Conservation (phyloP, 1,140 invertebrate genomes). For the Zaprionus nigranus region DNA sequence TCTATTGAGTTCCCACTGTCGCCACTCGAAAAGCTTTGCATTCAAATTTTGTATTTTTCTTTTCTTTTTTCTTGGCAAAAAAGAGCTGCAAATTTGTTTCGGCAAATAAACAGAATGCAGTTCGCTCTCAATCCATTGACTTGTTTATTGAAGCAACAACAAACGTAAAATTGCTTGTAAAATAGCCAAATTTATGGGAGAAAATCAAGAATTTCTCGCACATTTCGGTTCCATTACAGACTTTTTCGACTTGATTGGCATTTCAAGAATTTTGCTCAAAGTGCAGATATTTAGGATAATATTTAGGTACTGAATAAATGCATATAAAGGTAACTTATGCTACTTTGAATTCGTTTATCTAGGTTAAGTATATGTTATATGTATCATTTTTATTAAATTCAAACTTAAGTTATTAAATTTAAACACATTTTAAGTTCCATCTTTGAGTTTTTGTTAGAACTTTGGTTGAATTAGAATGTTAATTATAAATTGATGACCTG, state of each 20-base stretch:
- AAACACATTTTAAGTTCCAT: not conserved
- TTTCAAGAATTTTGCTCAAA: not conserved
- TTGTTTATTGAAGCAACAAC: slow-evolving; percentile 24
- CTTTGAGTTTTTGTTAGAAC: not conserved
- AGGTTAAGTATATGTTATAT: too few species aligned
- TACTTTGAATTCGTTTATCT: too few species aligned
- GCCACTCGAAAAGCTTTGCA: slow-evolving; percentile 30
- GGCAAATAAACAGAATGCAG: slow-evolving; percentile 39
- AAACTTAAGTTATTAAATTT: not conserved
- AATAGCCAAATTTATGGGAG: slow-evolving; percentile 41
- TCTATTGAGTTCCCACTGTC: slow-evolving; percentile 58
- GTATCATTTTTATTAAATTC: too few species aligned
- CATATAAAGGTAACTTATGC: not conserved
- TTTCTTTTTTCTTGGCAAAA: slow-evolving; percentile 17
- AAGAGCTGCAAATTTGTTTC: slow-evolving; percentile 11
- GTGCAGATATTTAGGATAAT: not conserved
- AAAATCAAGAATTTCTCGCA: slow-evolving; percentile 11
- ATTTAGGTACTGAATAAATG: not conserved
- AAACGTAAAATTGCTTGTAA: slow-evolving; percentile 26
- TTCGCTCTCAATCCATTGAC: slow-evolving; percentile 30
- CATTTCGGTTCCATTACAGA: slow-evolving; percentile 10
- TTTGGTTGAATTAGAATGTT: not conserved
- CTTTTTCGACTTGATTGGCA: slow-evolving; percentile 8
- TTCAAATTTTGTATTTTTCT: not conserved
- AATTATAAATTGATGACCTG: too few species aligned